phyloP scores from a whole-genome alignment of 2,797 vertebrate genomes.

The Tokudaia muenninki region DNA sequence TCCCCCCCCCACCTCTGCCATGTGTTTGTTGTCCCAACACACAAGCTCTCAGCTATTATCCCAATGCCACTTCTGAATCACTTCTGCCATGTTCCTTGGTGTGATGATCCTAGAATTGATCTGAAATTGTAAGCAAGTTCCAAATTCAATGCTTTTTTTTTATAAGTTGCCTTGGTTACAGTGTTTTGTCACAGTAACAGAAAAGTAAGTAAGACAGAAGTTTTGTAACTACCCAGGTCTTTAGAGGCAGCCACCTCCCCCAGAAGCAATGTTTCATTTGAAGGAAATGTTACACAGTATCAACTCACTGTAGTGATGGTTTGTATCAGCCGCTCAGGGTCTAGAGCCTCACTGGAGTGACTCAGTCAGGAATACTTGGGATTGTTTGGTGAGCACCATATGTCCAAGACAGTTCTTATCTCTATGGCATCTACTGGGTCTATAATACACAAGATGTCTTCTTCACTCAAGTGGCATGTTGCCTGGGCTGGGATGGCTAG shows the following conservation, averaged over 20 bases:
- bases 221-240: neutral
- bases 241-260: neutral
- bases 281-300: neutral
- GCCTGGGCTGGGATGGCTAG: neutral
- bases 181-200: neutral
- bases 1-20: neutral
- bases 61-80: neutral
- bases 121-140: neutral
- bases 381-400: neutral
- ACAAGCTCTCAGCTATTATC: neutral
- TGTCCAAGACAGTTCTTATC: neutral
- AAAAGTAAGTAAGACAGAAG: neutral
- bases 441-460: neutral
- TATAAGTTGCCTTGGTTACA: neutral
- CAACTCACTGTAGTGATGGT: neutral
- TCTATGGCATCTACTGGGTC: neutral
- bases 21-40: neutral
- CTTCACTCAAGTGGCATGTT: neutral
- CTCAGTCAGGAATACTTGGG: neutral
- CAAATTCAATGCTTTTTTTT: neutral
- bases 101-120: neutral
- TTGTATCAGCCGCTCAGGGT: neutral
- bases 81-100: too few relatives aligned
- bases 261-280: neutral
- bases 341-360: neutral